Conservation (phyloP, 2,888 invertebrate genomes). For the Cephus sareptanus region DNA sequence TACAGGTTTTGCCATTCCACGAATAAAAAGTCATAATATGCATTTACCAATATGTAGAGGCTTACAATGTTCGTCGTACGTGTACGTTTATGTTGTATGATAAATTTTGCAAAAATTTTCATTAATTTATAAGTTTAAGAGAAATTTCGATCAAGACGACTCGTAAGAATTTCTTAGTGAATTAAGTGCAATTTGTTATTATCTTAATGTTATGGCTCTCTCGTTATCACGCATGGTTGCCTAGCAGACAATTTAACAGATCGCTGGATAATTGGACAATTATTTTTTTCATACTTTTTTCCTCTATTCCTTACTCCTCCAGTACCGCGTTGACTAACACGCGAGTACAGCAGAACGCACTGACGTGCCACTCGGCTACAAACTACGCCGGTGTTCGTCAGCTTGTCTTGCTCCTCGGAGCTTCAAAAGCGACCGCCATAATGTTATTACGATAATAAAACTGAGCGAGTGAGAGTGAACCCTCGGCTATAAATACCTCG, state of each 20-base stretch:
- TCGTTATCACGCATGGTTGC: neutral
- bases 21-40: neutral
- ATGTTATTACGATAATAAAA: slow-evolving; percentile 62
- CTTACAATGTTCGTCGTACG: neutral
- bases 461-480: slow-evolving; percentile 50
- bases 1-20: neutral
- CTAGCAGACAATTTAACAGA: neutral
- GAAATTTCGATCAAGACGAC: too few relatives aligned
- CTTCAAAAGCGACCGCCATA: slow-evolving; percentile 59
- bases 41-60: neutral
- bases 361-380: neutral
- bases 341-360: neutral
- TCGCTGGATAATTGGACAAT: neutral
- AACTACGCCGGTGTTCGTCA: slow-evolving; percentile 7
- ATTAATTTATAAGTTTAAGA: neutral
- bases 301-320: neutral
- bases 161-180: too few relatives aligned
- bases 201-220: neutral
- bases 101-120: neutral
- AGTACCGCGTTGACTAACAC: neutral
- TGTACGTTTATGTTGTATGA: neutral
- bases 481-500: slow-evolving; percentile 53
- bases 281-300: neutral
- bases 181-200: neutral
- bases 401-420: slow-evolving; percentile 27